phyloP scores from a whole-genome alignment of 2,113 vertebrate species.

The Empidonax traillii region DNA sequence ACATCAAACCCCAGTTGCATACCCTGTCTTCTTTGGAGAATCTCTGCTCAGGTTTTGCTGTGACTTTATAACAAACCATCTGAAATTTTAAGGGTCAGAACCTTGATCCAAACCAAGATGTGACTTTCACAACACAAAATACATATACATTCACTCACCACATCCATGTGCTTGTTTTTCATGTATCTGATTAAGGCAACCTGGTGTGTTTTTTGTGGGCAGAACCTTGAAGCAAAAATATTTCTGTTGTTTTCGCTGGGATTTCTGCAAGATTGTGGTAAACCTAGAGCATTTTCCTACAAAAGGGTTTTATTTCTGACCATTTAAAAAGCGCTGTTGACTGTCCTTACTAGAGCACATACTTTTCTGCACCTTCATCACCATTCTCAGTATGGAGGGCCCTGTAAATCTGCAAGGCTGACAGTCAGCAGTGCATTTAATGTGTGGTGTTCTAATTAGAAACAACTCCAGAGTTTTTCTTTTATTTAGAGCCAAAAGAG shows the following conservation, averaged over 20 bases:
- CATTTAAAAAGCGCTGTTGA: background rate
- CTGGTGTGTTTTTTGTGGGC: background rate
- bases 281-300: background rate
- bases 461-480: slow-evolving; percentile 5
- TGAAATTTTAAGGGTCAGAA: background rate
- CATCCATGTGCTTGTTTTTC: background rate
- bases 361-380: background rate
- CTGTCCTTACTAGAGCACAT: background rate
- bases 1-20: background rate
- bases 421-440: background rate
- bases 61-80: background rate
- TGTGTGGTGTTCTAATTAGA: slow-evolving; percentile 14
- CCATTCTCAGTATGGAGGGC: background rate
- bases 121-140: background rate
- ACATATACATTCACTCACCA: background rate
- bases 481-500: slow-evolving; percentile 48
- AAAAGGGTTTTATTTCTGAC: background rate
- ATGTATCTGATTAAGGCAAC: background rate
- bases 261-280: background rate
- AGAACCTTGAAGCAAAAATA: background rate
- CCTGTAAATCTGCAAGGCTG: slow-evolving; percentile 3
- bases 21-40: background rate
- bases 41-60: background rate
- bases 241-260: background rate
- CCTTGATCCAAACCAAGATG: background rate